Conservation (phyloP, 2,113 vertebrate genomes). For the Corydoras maculifer region DNA sequence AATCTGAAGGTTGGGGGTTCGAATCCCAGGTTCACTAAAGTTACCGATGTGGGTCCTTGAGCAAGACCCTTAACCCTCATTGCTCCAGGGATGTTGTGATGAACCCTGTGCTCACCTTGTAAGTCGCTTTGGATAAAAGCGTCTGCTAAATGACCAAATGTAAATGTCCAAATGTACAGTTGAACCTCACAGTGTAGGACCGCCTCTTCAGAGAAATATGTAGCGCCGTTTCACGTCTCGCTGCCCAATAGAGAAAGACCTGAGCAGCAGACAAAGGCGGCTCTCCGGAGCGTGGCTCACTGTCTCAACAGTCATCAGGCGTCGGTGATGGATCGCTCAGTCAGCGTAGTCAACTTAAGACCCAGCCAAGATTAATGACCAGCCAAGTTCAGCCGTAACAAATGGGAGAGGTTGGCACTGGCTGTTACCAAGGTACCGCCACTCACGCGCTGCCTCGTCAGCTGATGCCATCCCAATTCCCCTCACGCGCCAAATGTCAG, state of each 20-base stretch:
- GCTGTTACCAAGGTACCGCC: background rate
- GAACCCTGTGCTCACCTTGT: too few species aligned
- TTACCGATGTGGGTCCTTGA: too few species aligned
- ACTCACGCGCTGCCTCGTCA: background rate
- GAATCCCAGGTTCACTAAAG: too few species aligned
- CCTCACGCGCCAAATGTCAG: conserved; percentile 15
- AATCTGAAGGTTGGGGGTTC: too few species aligned
- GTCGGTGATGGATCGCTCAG: conserved; percentile 25
- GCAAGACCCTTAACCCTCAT: too few species aligned
- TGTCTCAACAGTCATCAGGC: conserved; percentile 22
- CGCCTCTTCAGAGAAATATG: background rate
- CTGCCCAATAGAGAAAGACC: conserved; percentile 24
- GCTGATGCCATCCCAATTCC: conserved; percentile 13
- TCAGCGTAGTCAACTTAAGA: conserved; percentile 17
- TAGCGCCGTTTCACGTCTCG: background rate
- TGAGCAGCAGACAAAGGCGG: conserved; percentile 19
- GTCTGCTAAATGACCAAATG: too few species aligned
- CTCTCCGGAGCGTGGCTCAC: conserved; percentile 19
- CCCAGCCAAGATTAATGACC: conserved; percentile 30
- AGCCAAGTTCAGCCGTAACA: conserved; percentile 25
- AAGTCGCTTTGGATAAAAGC: too few species aligned
- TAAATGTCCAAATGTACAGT: too few species aligned
- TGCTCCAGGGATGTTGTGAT: too few species aligned
- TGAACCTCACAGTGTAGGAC: background rate
- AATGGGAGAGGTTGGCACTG: conserved; percentile 13